Conservation (phyloP, 1,140 invertebrate species). For the Drosophila jambulina region DNA sequence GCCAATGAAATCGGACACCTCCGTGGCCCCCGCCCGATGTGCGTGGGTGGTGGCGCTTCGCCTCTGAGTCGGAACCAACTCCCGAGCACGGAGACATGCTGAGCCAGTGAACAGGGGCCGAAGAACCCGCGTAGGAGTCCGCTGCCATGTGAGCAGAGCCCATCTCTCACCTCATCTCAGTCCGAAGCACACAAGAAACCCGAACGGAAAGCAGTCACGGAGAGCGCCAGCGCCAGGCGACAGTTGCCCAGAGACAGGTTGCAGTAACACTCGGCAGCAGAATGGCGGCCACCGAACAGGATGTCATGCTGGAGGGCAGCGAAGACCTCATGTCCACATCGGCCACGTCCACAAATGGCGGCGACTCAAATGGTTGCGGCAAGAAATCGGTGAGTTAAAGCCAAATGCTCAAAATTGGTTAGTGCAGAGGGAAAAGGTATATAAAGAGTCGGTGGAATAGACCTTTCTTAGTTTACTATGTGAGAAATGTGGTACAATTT, state of each 20-base stretch:
- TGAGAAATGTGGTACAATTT: too few relatives aligned
- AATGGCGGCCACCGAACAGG: constrained; percentile 66
- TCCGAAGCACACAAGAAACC: constrained; percentile 16
- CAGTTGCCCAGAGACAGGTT: constrained; percentile 6
- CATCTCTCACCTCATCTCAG: constrained; percentile 23
- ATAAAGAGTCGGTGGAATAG: too few relatives aligned
- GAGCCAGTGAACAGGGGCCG: constrained; percentile 50
- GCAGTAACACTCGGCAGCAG: constrained; percentile 8
- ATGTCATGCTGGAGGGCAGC: constrained; percentile 51
- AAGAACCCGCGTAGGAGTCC: constrained; percentile 46
- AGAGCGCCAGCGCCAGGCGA: constrained; percentile 6
- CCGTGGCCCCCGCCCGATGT: constrained; percentile 28
- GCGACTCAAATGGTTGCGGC: constrained; percentile 65
- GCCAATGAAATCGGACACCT: constrained; percentile 74
- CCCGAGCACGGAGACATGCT: constrained; percentile 30
- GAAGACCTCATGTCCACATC: constrained; percentile 75
- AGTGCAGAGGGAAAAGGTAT: too few relatives aligned
- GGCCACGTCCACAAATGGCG: constrained; percentile 67
- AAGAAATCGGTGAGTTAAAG: constrained; percentile 66
- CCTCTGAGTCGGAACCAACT: constrained; percentile 34
- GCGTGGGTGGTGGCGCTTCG: constrained; percentile 51
- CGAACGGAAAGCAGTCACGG: constrained; percentile 16
- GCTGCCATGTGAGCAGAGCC: constrained; percentile 64
- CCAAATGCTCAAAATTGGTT: neutral
- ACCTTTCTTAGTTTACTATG: too few relatives aligned